Evolutionary conservation across 2,888 invertebrate species (phyloP), one percentile per base, ranked within the genome.

Genomic region (Ochlodes sylvanus): DNA sequence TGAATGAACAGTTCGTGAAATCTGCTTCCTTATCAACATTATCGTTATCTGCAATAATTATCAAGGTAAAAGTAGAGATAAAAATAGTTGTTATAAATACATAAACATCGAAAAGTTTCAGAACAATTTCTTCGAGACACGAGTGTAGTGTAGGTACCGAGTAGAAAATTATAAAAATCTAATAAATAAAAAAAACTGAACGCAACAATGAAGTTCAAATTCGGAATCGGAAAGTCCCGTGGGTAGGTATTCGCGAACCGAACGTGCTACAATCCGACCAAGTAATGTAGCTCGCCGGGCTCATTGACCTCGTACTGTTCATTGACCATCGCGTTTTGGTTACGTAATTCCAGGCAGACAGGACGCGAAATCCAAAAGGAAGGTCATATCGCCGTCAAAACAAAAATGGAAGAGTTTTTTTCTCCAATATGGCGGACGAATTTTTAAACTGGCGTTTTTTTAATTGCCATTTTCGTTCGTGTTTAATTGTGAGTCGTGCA

Each of bases 341-440:
- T 81, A 84, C 76, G 68, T 87, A 82, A 83, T 79, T 80, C 72
- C 79, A 83, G 85, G 73, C 79, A 83, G 85, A 84, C 87, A 84
- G 88, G 88, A 88, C 90, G 88, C 88, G 89, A 88, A 86, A 87
- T 88, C 85, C 75, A 76, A 79, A 77, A 76, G 76, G 83, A 88
- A 90, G 90, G 92, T 90, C 91, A 89, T 89, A 82, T 84, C 77
- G 86, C 92, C 90, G 92, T 92, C 93, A 92, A 88, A 93, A 94
- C 93, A 93, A 68, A 68, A 67, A 92, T 91, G 90, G 89, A 88
- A 87, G 80, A 52, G 68, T 79, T 83, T 86, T 83, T 67, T 80
- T 84, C 14, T 83, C 80, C 89, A 92, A 93, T 85, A 93, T 93
- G 93, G 93, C 93, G 83, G 88, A 82, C 83, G 73, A 81, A 77